A percentile compares a stretch with the other conserved stretches of the same genome.
Conservation (phyloP, 2,888 invertebrate genomes). For the Adelphocoris suturalis region DNA sequence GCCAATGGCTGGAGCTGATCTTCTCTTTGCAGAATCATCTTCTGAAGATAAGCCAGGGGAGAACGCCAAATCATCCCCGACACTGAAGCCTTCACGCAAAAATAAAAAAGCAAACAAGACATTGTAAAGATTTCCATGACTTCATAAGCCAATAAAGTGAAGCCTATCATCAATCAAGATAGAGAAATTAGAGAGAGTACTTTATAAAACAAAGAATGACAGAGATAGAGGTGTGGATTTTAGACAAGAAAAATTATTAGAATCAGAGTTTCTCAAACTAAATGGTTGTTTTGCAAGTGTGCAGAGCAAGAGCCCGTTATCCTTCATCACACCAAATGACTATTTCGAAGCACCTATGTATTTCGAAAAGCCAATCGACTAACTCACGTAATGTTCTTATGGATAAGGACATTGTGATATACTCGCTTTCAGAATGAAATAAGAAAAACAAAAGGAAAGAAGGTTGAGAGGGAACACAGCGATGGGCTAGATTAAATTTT, state of each 20-base stretch:
- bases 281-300: too few species aligned
- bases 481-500: too few species aligned
- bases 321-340: too few species aligned
- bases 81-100: slow-evolving; percentile 85
- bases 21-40: slow-evolving; percentile 83
- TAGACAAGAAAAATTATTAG: neutral
- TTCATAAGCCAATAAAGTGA: neutral
- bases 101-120: neutral
- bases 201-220: neutral
- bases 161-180: neutral
- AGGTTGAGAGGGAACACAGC: too few species aligned
- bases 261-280: neutral
- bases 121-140: neutral
- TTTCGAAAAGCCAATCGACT: too few species aligned
- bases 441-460: too few species aligned
- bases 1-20: slow-evolving; percentile 78
- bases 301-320: too few species aligned
- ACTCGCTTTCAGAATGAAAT: too few species aligned
- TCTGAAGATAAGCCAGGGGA: slow-evolving; percentile 89
- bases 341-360: too few species aligned
- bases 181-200: neutral
- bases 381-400: too few species aligned
- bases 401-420: too few species aligned
- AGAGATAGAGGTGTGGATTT: neutral
- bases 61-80: slow-evolving; percentile 92